Evolutionary conservation across 2,888 invertebrate genomes (phyloP), one percentile per base, ranked within the genome.

Genomic region (Agapostemon virescens): DNA sequence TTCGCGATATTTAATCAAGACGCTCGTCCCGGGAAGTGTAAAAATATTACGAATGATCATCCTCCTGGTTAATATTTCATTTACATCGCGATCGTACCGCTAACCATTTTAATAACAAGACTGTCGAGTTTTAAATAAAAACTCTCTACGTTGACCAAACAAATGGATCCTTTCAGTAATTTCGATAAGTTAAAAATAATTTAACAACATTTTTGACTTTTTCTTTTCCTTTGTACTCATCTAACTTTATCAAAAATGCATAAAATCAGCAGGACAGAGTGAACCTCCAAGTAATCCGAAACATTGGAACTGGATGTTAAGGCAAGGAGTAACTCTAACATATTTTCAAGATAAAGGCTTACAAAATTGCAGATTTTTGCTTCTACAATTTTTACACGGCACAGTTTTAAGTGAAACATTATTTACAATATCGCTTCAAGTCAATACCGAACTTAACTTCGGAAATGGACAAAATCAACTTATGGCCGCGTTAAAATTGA

Each of bases 1-100:
- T 15, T 2, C 58, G 58, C 17, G 58, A 58, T 58, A 58, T 58
- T 58, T 58, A 58, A 58, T 58, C 30, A 58, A 58, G 30, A 17
- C 9, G 58, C 26, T 30, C 17, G 17, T 30, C 20, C 58, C 26
- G 30, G 30, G 58, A 52, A 1, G 26, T 15, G 26, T 30, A 9
- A 58, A 58, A 7, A 20, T 58, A 58, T 58, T 20, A 9, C 20
- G 58, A 9, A 30, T 30, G 30, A 26, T 23, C 23, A 55, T 55
- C 15, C 52, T 4, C 1, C 23, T 6, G 26, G 52, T 55, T 26
- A 55, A 55, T 26, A 11, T 0, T 5, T 23, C 5, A 2, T 20
- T 7, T 45, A 9, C 2, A 6, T 26, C 45, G 45, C 15, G 13
- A 17, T 15, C 1, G 42, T 5, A 7, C 45, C 20, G 6, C 5